Base-by-base conservation (phyloP, 1,140 invertebrate genomes). In the Drosophila ironensis region DNA sequence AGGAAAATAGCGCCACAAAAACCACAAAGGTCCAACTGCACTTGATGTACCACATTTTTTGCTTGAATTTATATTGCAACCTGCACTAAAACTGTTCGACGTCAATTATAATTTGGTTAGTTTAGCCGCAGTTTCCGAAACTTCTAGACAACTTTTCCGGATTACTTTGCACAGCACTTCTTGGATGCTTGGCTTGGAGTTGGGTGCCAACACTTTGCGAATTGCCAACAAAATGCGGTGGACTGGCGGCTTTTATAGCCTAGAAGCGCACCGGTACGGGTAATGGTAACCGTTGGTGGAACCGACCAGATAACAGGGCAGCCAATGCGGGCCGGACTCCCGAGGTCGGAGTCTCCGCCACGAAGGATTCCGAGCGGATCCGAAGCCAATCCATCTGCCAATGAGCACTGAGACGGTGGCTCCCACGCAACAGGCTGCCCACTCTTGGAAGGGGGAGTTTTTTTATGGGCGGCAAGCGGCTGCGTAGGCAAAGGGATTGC, bases 241-340 rank as follows among this genome's bases (percentile, higher is more conserved):
- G 70, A 38, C 70, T 50, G 47, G 37, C 64, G 71, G 74, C 80
- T 84, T 84, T 84, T 84, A 84, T 84, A 84, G 80, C 73, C 38
- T 40, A 41, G 57, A 51, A 45, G 40, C 37, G 41, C 27, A 28
- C 25, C 24, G n/a, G 52, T 12, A 28, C 16, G 9, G 28, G 25
- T 47, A n/a, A n/a, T n/a, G n/a, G n/a, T n/a, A 45, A 44, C 47
- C 46, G 46, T 47, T 57, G 30, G 28, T 16, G 46, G 33, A n/a
- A 14, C 51, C 37, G 27, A 7, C 50, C 38, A 78, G 80, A 82
- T 86, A 84, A 84, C 59, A 14, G 42, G 69, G 45, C 44, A 52
- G 42, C 69, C 80, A 67, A 86, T 86, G 20, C 73, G 80, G 78
- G 14, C 41, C 37, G 30, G 20, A 72, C 11, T 19, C 22, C 41